A percentile compares a stretch with the other conserved stretches of the same genome.
Conservation (phyloP, 2,113 vertebrate species). For the Chloropsis hardwickii region DNA sequence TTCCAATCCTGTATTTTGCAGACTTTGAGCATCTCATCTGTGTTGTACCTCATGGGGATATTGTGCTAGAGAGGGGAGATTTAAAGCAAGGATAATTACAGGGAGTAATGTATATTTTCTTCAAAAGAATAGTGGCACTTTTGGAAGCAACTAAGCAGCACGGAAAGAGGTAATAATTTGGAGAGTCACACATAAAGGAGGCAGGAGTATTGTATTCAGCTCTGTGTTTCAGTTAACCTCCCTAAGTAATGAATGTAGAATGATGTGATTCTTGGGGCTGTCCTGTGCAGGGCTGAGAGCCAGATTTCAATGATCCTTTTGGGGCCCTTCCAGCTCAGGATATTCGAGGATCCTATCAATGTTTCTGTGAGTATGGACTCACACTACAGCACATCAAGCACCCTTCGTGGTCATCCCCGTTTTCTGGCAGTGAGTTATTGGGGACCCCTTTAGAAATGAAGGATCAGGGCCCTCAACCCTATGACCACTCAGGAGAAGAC, state of each 20-base stretch:
- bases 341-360: too few relatives aligned
- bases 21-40: not conserved
- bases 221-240: not conserved
- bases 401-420: not conserved
- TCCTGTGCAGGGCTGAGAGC: not conserved
- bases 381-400: fast-evolving
- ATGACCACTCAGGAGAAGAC: not conserved
- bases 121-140: not conserved
- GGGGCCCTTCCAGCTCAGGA: not conserved
- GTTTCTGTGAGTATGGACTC: not conserved
- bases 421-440: not conserved
- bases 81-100: not conserved
- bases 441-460: not conserved
- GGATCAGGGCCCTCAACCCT: not conserved
- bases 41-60: not conserved
- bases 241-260: not conserved
- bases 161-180: not conserved
- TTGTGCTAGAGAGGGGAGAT: not conserved
- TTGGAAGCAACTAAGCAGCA: not conserved
- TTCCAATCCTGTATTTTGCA: not conserved
- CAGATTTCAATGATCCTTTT: not conserved
- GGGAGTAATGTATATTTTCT: not conserved
- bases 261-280: not conserved
- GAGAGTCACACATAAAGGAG: not conserved
- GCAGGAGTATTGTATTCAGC: not conserved